phyloP scores from a whole-genome alignment of 92 coral and sea anemone species.

The Nematostella vectensis region DNA sequence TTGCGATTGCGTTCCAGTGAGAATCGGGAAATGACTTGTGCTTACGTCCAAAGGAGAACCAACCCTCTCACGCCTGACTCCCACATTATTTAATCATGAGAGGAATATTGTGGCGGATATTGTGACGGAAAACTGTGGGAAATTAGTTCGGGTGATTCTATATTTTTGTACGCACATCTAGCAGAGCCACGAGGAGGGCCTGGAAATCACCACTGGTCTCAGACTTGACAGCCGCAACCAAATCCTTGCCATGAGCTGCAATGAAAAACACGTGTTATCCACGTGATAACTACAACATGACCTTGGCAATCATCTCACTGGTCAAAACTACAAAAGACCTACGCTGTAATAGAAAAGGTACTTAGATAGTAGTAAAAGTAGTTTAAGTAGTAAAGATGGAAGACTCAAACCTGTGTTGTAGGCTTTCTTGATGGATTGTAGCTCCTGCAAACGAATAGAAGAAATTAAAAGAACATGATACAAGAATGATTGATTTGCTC shows the following conservation, averaged over 20 bases:
- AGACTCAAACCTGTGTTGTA: slow-evolving; percentile 49
- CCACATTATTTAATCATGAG: too few species aligned
- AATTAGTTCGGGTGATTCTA: too few species aligned
- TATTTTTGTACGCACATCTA: slow-evolving; percentile 48
- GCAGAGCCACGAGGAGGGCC: slow-evolving; percentile 43
- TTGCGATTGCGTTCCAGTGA: too few species aligned
- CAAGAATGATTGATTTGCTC: not conserved
- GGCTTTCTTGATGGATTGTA: slow-evolving; percentile 47
- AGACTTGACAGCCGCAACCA: slow-evolving; percentile 52
- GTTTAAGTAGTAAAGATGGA: too few species aligned
- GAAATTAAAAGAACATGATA: not conserved
- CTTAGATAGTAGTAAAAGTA: too few species aligned
- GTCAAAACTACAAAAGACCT: not conserved
- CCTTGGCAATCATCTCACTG: not conserved
- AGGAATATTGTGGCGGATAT: too few species aligned
- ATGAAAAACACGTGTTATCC: not conserved
- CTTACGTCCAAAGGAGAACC: too few species aligned
- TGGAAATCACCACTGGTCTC: slow-evolving; percentile 91
- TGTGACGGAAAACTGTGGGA: too few species aligned
- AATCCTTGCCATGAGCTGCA: slow-evolving; percentile 47
- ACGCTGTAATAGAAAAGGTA: too few species aligned
- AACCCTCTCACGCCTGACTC: too few species aligned
- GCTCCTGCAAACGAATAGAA: slow-evolving; percentile 30
- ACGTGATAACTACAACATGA: not conserved
- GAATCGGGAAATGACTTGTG: too few species aligned